Conservation (phyloP, 2,113 vertebrate genomes). For the Perca flavescens region DNA sequence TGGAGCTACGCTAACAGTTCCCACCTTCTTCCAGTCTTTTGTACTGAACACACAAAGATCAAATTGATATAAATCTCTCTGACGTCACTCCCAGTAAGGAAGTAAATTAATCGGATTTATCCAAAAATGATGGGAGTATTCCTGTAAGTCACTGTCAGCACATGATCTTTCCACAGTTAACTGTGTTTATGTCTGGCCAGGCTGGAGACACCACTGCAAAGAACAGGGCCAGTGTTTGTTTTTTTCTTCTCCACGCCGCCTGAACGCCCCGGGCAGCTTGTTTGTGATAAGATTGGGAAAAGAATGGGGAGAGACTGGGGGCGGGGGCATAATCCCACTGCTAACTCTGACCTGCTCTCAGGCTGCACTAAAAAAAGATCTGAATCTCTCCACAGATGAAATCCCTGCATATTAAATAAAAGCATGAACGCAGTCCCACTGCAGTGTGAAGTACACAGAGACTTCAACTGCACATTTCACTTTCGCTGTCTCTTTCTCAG, state of each 20-base stretch:
- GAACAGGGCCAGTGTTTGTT: not conserved
- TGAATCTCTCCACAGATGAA: constrained; percentile 6
- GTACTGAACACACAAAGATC: not conserved
- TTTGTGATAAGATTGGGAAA: constrained; percentile 5
- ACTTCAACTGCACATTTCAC: not conserved
- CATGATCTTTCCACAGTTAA: not conserved
- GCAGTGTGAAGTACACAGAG: not conserved
- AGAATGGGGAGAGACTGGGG: not conserved
- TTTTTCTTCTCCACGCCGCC: not conserved
- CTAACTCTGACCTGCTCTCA: constrained; percentile 21
- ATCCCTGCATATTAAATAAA: constrained; percentile 31
- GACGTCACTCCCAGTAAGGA: not conserved
- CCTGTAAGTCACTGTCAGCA: not conserved
- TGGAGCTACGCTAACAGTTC: not conserved
- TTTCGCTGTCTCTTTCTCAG: not conserved
- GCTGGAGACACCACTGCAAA: not conserved
- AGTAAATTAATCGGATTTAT: not conserved
- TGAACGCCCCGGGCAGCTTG: not conserved
- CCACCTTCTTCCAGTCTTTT: not conserved
- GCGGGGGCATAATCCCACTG: not conserved
- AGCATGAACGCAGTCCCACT: constrained; percentile 31
- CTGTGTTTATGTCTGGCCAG: not conserved
- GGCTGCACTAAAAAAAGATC: constrained; percentile 5
- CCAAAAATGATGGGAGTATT: not conserved
- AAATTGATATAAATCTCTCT: not conserved